Evolutionary conservation across 2,888 invertebrate species (phyloP).

Genomic region (Eupithecia subumbrata): DNA sequence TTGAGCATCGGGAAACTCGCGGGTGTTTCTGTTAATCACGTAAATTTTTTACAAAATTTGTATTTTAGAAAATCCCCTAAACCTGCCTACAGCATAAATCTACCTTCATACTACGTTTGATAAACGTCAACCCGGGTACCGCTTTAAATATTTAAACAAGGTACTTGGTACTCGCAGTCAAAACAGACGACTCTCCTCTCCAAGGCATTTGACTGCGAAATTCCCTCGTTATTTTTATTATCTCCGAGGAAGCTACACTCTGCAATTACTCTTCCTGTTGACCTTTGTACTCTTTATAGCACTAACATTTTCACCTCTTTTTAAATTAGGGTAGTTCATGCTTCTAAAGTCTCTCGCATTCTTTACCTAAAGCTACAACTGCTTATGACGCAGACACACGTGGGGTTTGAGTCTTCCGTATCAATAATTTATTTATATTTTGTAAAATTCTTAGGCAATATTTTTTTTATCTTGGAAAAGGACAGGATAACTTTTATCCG

Average conservation of each 20-base stretch:
- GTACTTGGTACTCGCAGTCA: not conserved
- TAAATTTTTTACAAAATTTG: no score
- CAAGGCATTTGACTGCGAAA: not conserved
- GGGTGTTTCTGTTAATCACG: no score
- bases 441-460: no score
- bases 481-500: no score
- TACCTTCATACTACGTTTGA: not conserved
- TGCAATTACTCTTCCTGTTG: not conserved
- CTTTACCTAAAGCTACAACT: not conserved
- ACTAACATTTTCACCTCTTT: not conserved
- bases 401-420: no score
- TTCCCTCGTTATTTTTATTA: conserved; percentile 5
- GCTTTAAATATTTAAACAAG: not conserved
- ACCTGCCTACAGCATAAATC: not conserved
- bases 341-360: not conserved
- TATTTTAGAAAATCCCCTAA: not conserved
- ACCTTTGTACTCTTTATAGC: not conserved
- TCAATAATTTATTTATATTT: no score
- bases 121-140: not conserved
- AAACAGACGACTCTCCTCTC: not conserved
- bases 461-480: no score
- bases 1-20: no score
- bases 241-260: not conserved
- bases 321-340: not conserved
- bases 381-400: no score